Evolutionary conservation across 2,113 vertebrate species (phyloP).

Genomic region (Daphoenositta chrysoptera): DNA sequence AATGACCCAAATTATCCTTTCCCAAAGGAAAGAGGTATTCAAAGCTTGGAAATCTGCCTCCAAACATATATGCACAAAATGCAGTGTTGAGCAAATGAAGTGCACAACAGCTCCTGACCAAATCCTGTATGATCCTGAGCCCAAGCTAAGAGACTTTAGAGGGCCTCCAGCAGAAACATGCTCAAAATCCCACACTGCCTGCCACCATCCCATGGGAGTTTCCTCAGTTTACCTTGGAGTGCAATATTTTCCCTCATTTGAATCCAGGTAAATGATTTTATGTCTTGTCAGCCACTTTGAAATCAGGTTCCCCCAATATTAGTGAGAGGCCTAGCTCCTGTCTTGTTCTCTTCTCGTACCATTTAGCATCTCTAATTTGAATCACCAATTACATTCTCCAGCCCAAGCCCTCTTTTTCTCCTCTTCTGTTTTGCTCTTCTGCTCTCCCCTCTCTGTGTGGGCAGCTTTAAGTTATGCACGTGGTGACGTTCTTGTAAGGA

Average conservation of each 20-base stretch:
- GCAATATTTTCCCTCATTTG: not conserved
- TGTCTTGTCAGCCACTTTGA: not conserved
- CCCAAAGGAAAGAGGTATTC: constrained; percentile 19
- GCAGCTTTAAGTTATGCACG: constrained; percentile 44
- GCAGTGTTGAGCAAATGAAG: not conserved
- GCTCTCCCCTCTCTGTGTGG: constrained; percentile 44
- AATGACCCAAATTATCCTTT: constrained; percentile 29
- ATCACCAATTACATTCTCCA: not conserved
- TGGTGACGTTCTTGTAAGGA: constrained; percentile 58
- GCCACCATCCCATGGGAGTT: not conserved
- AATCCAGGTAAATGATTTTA: not conserved
- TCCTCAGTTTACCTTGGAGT: not conserved
- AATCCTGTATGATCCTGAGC: not conserved
- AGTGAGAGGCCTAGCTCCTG: not conserved
- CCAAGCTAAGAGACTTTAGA: not conserved
- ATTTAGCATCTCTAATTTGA: not conserved
- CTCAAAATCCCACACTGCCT: not conserved
- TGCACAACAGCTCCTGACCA: not conserved
- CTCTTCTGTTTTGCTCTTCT: not conserved
- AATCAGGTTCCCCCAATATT: not conserved
- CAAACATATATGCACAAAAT: not conserved
- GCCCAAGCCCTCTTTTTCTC: not conserved
- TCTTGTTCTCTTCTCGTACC: not conserved
- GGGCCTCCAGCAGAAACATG: not conserved
- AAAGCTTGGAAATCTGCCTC: not conserved